Evolutionary conservation across 1,140 invertebrate genomes (phyloP).

Genomic region (Eufriesea mexicana): DNA sequence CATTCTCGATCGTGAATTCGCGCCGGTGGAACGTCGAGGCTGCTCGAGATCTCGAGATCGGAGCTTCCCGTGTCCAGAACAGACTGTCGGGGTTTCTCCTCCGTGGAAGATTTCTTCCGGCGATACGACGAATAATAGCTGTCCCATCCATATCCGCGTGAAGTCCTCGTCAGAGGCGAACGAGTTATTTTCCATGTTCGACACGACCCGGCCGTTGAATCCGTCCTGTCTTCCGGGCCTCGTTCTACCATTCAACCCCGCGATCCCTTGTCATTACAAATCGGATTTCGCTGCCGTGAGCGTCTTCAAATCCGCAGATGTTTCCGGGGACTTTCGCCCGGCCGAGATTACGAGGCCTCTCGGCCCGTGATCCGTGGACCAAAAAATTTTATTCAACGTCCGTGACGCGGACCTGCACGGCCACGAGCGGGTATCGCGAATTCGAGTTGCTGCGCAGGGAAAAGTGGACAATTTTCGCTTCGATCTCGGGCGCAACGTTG

Average conservation of each 20-base stretch:
- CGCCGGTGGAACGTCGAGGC: background rate
- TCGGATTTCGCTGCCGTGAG: background rate
- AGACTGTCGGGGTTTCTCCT: background rate
- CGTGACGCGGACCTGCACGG: no score
- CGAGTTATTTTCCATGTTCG: conserved; percentile 30
- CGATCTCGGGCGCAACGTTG: no score
- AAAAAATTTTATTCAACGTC: conserved; percentile 6
- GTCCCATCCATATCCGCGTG: conserved; percentile 16
- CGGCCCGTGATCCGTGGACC: no score
- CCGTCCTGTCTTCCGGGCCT: background rate
- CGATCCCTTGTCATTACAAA: conserved; percentile 28
- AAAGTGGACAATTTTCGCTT: no score
- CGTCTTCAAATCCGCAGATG: background rate
- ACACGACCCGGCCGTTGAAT: background rate
- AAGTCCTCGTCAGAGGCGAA: conserved; percentile 9
- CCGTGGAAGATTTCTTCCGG: conserved; percentile 18
- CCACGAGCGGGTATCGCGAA: no score
- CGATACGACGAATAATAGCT: conserved; percentile 42
- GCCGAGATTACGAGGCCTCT: background rate
- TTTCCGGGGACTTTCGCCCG: background rate
- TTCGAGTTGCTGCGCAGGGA: no score
- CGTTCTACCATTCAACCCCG: conserved; percentile 17
- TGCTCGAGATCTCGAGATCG: background rate
- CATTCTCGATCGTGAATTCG: background rate
- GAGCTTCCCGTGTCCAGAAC: background rate